Evolutionary conservation across 2,797 vertebrate species (phyloP).

Genomic region (Tapirus indicus): DNA sequence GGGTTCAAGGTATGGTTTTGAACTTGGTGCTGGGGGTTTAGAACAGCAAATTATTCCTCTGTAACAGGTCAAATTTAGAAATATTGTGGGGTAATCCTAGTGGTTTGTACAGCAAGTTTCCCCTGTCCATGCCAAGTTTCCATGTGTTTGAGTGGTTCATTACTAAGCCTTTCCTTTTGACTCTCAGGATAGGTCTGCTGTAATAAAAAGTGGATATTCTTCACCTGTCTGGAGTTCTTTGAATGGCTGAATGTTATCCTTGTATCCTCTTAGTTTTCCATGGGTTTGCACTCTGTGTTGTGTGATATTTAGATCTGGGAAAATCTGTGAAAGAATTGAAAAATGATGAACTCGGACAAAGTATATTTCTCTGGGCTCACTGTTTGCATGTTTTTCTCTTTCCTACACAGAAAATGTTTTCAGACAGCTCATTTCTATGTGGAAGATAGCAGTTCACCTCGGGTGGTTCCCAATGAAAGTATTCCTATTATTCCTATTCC

Average conservation of each 20-base stretch:
- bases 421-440: constrained; percentile 99
- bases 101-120: neutral
- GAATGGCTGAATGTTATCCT: neutral
- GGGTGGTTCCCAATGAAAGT: constrained; percentile 98
- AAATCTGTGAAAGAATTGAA: neutral
- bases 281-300: neutral
- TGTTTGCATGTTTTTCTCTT: constrained; percentile 79
- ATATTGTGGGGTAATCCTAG: neutral
- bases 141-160: neutral
- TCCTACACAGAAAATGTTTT: constrained; percentile 96
- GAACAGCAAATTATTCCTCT: neutral
- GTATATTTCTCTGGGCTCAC: constrained; percentile 64
- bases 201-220: neutral
- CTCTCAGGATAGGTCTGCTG: neutral
- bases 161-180: neutral
- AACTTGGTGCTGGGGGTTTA: constrained; percentile 45
- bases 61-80: neutral
- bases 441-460: constrained; percentile 98
- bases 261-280: neutral
- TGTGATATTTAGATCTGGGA: constrained; percentile 39
- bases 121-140: neutral
- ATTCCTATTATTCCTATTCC: constrained; percentile 97
- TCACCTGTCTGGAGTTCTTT: neutral
- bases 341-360: constrained; percentile 55
- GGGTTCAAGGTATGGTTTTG: constrained; percentile 16